Evolutionary conservation across 2,113 vertebrate genomes (phyloP), one percentile per base, ranked within the genome.

Genomic region (Chascanopsetta lugubris): DNA sequence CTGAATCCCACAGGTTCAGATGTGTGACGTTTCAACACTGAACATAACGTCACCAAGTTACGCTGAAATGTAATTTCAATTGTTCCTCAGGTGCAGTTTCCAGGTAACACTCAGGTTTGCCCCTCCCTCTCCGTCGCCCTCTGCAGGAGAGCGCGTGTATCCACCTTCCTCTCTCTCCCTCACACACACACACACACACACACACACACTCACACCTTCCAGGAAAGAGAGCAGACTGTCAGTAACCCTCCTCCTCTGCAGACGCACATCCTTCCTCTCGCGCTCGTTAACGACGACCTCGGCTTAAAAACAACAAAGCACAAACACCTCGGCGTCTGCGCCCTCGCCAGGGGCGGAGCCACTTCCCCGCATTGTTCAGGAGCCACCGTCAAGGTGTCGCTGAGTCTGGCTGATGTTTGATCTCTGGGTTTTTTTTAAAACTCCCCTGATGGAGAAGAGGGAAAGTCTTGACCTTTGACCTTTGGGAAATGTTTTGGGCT

Each of bases 301-400:
- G 4, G 8, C 21, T 18, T 8, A 12, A n/a, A 13, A 59, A 53
- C 27, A 47, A 54, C 21, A 49, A 73, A 54, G 20, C 13, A 27
- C 6, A 47, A 57, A 58, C 45, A 42, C 47, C 20, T 38, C 20
- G 0, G 20, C 4, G n/a, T 15, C 25, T 0, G 36, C 15, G 13
- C 15, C 36, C 2, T 38, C 36, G 10, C 13, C 3, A 2, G 13
- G 6, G 36, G 6, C n/a, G 1, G 24, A 57, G 72, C 36, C 6
- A 61, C 48, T 79, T 83, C 71, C 80, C 38, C 17, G 38, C 17
- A 42, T 42, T 42, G 38, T 42, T 6, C 38, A n/a, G 6, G 38
- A 42, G n/a, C n/a, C n/a, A n/a, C n/a, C n/a, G n/a, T n/a, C n/a
- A 17, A 8, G 38, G 1, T 42, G 15, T 5, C 7, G 38, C 12